These are phyloP conservation scores for Mobula birostris DNA, from an alignment of 2,113 vertebrate genomes.

Conservation along the genomic window DNA sequence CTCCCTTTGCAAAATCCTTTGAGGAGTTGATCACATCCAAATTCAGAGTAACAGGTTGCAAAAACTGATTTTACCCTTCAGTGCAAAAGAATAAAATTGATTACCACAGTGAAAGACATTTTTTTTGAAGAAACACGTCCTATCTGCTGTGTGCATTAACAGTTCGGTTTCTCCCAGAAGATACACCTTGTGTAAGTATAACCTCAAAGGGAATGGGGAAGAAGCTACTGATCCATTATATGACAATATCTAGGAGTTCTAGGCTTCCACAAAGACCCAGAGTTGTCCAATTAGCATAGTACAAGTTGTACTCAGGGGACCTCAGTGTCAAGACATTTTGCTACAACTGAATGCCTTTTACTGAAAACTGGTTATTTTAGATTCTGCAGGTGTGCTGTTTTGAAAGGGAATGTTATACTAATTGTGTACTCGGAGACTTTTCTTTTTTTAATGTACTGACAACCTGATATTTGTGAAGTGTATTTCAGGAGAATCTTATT, in stretches of 20 bases:
- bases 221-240: background rate
- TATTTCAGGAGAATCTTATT: background rate
- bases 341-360: conserved; percentile 2
- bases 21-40: background rate
- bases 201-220: background rate
- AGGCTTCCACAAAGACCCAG: background rate
- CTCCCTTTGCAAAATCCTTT: background rate
- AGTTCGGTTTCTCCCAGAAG: background rate
- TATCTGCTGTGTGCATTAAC: background rate
- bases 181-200: background rate
- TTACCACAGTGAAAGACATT: background rate
- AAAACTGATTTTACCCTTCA: background rate
- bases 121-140: background rate
- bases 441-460: background rate
- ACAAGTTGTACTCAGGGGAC: conserved; percentile 19
- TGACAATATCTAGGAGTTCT: background rate
- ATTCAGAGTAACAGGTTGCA: background rate
- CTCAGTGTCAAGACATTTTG: conserved; percentile 11
- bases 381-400: conserved; percentile 25
- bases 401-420: background rate
- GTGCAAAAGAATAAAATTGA: background rate
- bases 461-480: background rate
- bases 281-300: conserved; percentile 19
- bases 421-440: background rate
- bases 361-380: background rate